phyloP scores from a whole-genome alignment of 2,113 vertebrate species.

The Ardeotis arabs region DNA sequence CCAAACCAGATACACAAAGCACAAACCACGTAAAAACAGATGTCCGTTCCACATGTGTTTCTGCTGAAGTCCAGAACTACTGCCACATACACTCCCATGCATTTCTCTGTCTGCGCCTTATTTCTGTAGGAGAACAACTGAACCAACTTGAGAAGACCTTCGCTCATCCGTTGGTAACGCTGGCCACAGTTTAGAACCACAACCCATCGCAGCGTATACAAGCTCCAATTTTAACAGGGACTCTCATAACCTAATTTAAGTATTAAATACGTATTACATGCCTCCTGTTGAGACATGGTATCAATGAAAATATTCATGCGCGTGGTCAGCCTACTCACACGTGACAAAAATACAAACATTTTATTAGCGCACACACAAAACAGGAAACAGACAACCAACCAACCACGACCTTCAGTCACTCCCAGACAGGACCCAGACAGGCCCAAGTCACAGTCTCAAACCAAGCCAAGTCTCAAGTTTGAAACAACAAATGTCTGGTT shows the following conservation, averaged over 20 bases:
- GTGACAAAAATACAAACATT: not conserved
- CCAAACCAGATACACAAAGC: not conserved
- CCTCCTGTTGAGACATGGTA: not conserved
- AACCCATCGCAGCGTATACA: not conserved
- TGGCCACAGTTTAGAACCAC: not conserved
- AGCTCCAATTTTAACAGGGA: not conserved
- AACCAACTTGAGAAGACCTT: not conserved
- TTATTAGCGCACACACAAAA: not conserved
- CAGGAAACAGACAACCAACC: not conserved
- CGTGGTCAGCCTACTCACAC: not conserved
- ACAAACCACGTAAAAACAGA: slow-evolving; percentile 7
- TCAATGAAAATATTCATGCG: not conserved
- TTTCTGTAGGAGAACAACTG: not conserved
- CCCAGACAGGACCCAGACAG: not conserved
- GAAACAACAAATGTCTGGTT: not conserved
- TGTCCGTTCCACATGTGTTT: not conserved
- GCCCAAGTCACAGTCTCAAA: not conserved
- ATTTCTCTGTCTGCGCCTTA: not conserved
- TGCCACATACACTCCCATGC: not conserved
- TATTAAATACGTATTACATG: not conserved
- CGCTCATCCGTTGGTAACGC: not conserved
- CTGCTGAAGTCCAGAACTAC: slow-evolving; percentile 5
- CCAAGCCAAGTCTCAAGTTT: not conserved
- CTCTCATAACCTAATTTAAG: not conserved
- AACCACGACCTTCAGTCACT: not conserved